Percentiles rank a stretch among this genome's conserved stretches.
Conservation (phyloP, 1,140 invertebrate species). For the Mercenaria mercenaria region DNA sequence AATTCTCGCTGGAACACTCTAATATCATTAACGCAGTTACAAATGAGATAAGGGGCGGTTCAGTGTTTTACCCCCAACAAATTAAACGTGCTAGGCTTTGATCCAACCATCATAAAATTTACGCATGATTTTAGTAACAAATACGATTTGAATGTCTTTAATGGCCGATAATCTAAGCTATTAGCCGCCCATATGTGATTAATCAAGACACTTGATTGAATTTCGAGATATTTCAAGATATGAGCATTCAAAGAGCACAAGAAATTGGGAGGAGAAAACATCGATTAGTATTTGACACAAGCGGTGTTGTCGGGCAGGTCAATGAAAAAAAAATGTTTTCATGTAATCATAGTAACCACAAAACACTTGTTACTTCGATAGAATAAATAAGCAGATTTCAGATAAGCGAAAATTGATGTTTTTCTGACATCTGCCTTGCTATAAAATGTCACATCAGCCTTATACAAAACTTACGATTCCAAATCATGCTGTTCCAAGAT, state of each 20-base stretch:
- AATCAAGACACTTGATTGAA: constrained; percentile 36
- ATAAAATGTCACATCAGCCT: too few relatives aligned
- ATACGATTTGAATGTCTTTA: constrained; percentile 43
- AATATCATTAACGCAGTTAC: not conserved
- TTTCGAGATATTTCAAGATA: constrained; percentile 35
- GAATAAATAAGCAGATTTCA: not conserved
- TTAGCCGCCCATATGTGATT: constrained; percentile 51
- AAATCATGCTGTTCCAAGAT: too few relatives aligned
- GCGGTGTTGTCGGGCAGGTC: not conserved
- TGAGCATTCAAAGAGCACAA: not conserved
- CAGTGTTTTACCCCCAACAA: constrained; percentile 13
- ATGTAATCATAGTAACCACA: not conserved
- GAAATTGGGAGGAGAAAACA: not conserved
- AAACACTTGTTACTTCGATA: not conserved
- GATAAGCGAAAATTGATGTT: not conserved
- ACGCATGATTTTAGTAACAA: constrained; percentile 49
- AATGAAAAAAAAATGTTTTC: not conserved
- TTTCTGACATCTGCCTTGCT: not conserved
- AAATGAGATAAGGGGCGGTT: constrained; percentile 43
- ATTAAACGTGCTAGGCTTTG: constrained; percentile 45
- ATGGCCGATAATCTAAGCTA: constrained; percentile 15
- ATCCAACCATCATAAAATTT: constrained; percentile 47
- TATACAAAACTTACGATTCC: too few relatives aligned
- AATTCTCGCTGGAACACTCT: not conserved
- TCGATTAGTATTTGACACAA: not conserved